Conservation (phyloP, 2,888 invertebrate genomes). For the Sesia apiformis region DNA sequence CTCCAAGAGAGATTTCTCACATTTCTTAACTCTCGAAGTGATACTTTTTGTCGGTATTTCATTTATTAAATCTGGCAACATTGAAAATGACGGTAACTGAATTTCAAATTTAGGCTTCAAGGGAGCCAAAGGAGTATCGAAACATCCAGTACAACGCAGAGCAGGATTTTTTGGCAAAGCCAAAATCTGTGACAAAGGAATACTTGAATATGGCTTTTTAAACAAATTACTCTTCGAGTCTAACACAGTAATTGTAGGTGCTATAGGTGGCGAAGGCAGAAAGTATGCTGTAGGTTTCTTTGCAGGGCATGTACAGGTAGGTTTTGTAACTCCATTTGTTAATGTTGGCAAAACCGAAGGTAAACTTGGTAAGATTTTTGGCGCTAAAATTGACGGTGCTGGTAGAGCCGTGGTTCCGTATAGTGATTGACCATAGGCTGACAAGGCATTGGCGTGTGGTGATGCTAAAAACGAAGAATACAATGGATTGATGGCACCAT, state of each 20-base stretch:
- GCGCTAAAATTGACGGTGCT: no score
- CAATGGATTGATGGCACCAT: no score
- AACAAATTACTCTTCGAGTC: neutral
- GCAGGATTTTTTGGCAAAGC: neutral
- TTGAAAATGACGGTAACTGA: neutral
- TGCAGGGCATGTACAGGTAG: no score
- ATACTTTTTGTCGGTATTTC: neutral
- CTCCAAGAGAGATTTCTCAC: neutral
- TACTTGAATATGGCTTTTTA: neutral
- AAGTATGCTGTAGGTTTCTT: constrained; percentile 22
- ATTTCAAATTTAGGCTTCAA: no score
- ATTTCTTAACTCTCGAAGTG: neutral
- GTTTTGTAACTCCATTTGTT: no score
- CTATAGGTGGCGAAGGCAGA: constrained; percentile 16
- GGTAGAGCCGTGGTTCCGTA: no score
- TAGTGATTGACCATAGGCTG: no score
- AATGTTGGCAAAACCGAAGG: no score
- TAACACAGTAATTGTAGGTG: constrained; percentile 6
- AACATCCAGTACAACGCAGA: neutral
- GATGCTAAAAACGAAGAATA: no score
- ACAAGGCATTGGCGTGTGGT: no score
- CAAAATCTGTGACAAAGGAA: neutral
- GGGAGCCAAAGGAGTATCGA: neutral
- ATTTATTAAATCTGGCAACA: neutral
- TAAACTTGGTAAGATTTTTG: no score